Evolutionary conservation across 1,140 invertebrate species (phyloP), one percentile per base, ranked within the genome.

Genomic region (Lysiphlebus fabarum): DNA sequence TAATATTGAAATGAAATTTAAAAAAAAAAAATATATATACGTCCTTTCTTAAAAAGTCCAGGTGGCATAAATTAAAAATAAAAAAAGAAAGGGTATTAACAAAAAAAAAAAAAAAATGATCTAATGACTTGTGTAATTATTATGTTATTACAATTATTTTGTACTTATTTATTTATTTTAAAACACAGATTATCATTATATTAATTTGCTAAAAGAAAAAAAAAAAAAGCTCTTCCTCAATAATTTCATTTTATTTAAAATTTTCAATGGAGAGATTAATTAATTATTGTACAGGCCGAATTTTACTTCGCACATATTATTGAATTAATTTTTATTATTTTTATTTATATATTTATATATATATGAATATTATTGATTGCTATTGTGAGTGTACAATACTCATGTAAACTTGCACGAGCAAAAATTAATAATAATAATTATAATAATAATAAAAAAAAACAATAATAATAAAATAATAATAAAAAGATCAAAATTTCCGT

Each of bases 11-110:
- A 53, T 53, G 50, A 59, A 44, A 53, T 17, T 37, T 51, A 5
- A 53, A 40, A 53, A 36, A 54, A 47, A 59, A 40, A 53, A 53
- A 59, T 56, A 58, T 61, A 66, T 66, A 66, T 66, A 66, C 64
- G 64, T 66, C 64, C 64, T 63, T 66, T 58, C 59, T 59, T 66
- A 66, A 26, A 59, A 54, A 61, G 55, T 58, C 55, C 58, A 62
- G 58, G 38, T 58, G 62, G 40, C 49, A 45, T 47, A 33, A 50
- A 63, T 54, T 61, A 41, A 57, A 42, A n/a, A 36, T 4, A 56
- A 34, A 53, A 42, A 56, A 33, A 49, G 37, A 49, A 43, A 62
- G 17, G 36, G 38, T 51, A 51, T 38, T 6, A 51, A 26, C n/a
- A 4, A 17, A 12, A 47, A 6, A 17, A 17, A 4, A 17, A 12